Evolutionary conservation across 2,113 vertebrate genomes (phyloP), one percentile per base, ranked within the genome.

Genomic region (Thunnus maccoyii): DNA sequence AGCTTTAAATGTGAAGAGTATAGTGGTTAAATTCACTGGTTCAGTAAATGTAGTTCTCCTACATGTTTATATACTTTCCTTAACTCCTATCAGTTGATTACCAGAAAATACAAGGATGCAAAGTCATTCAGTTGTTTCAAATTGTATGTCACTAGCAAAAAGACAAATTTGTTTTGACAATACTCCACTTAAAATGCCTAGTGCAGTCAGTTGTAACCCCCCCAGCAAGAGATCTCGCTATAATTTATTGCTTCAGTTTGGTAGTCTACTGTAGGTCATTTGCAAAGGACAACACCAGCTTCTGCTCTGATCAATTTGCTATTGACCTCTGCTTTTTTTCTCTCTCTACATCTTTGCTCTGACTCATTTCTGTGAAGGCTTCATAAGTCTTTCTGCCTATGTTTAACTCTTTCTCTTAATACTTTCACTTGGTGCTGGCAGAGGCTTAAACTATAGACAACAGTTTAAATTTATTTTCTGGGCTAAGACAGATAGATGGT

Each of bases 161-260:
- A 8, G 3, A 78, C 22, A 20, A 7, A 72, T 77, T 65, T 80
- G 51, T 78, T 84, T 76, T 80, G 44, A 84, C 74, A 86, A 46
- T 82, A 30, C 17, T 36, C 72, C 50, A 50, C 64, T 72, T 83
- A 68, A 90, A 82, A 69, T 65, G 60, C 73, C 51, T 5, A 11
- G 16, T 17, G 47, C 72, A 41, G 48, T 55, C 30, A 58, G 54
- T 73, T 74, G 54, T 68, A 61, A 55, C 12, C 68, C 17, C 36
- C 58, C 62, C 67, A 54, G 54, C 72, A 55, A 30, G 41, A 67
- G 73, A 46, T 66, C 17, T 52, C 47, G 68, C 79, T 46, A 78
- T 72, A 78, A 87, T 87, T 72, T 84, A 88, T 90, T 79, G 81
- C 74, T 83, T 72, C 48, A 46, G 67, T 87, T 76, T 80, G 66